phyloP scores from a whole-genome alignment of 2,888 invertebrate species.

The Plagodis pulveraria region DNA sequence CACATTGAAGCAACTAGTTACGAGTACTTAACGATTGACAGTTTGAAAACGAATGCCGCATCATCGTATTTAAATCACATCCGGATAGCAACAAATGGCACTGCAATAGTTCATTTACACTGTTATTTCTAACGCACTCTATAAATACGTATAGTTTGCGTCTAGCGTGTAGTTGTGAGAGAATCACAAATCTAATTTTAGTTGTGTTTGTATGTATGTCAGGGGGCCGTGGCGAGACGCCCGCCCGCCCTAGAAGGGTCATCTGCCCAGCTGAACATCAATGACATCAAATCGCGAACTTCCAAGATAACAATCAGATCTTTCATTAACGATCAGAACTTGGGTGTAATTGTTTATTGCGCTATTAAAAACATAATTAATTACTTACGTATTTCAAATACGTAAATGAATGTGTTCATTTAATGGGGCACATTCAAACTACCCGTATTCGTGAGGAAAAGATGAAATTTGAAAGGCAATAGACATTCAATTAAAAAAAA shows the following conservation, averaged over 20 bases:
- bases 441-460: no score
- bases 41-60: conserved; percentile 2
- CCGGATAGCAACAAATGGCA: conserved; percentile 48
- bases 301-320: conserved; percentile 8
- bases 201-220: conserved; percentile 79
- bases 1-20: background rate
- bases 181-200: conserved; percentile 77
- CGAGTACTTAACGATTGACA: conserved; percentile 3
- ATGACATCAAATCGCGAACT: conserved; percentile 22
- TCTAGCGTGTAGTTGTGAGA: conserved; percentile 72
- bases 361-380: no score
- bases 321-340: background rate
- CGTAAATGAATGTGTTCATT: no score
- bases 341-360: background rate
- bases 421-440: no score
- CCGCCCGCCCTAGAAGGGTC: conserved; percentile 79
- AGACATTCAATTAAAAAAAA: background rate
- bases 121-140: conserved; percentile 54
- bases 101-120: conserved; percentile 59
- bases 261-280: conserved; percentile 49
- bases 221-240: conserved; percentile 67
- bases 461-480: no score
- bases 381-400: no score
- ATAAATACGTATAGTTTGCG: conserved; percentile 70
- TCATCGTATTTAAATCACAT: conserved; percentile 31